A percentile compares a stretch with the other conserved stretches of the same genome.
Evolutionary conservation across 2,113 vertebrate genomes (phyloP).

Genomic region (Antennarius striatus): DNA sequence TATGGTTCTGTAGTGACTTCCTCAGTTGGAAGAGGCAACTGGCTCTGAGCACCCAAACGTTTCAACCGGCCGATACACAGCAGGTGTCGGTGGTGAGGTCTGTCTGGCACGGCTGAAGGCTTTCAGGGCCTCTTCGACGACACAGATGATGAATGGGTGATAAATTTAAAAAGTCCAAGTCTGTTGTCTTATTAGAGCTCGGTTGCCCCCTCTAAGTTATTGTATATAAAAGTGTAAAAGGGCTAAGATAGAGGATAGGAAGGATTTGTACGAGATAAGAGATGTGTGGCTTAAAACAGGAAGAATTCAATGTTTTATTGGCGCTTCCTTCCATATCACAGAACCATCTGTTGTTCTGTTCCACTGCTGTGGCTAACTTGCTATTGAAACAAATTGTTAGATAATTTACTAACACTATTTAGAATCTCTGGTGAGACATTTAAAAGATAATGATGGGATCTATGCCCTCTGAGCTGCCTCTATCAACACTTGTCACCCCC

Average conservation of each 20-base stretch:
- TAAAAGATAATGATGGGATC: too few species aligned
- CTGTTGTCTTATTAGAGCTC: neutral
- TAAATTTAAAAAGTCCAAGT: conserved; percentile 10
- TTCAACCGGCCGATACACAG: conserved; percentile 9
- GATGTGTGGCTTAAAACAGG: conserved; percentile 9
- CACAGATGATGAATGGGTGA: neutral
- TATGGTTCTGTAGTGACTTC: conserved; percentile 40
- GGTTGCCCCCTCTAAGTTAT: neutral
- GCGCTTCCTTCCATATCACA: neutral
- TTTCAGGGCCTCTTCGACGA: conserved; percentile 16
- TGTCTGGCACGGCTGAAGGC: neutral
- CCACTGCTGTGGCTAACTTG: neutral
- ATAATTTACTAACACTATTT: too few species aligned
- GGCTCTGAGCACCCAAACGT: conserved; percentile 12
- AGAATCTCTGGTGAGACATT: too few species aligned
- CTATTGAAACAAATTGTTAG: too few species aligned
- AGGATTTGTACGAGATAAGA: neutral
- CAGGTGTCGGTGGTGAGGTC: conserved; percentile 17
- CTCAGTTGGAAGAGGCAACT: conserved; percentile 39
- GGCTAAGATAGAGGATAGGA: neutral
- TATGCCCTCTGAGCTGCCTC: too few species aligned
- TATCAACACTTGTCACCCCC: too few species aligned
- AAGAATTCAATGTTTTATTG: neutral
- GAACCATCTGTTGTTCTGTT: neutral
- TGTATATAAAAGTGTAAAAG: neutral